Conservation (phyloP, 2,888 invertebrate genomes). For the Acanthosepion lycidas region DNA sequence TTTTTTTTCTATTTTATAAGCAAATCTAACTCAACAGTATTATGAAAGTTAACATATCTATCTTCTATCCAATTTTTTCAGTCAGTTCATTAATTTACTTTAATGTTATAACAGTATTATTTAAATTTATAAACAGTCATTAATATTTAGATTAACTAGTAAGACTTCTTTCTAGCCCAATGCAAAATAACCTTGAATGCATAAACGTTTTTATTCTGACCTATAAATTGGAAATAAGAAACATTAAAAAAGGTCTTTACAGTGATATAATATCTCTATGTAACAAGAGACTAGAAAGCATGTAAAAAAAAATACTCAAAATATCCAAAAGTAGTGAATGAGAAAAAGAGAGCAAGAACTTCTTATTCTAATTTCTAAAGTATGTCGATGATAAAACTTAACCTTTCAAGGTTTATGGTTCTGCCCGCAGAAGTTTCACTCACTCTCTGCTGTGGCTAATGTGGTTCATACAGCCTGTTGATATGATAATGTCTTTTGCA, state of each 20-base stretch:
- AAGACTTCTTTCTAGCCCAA: background rate
- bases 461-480: background rate
- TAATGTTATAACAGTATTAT: background rate
- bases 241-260: background rate
- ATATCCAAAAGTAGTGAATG: background rate
- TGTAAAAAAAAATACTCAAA: background rate
- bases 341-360: background rate
- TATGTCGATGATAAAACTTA: background rate
- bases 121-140: background rate
- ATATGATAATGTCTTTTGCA: constrained; percentile 12
- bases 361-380: background rate
- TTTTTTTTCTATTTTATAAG: no score
- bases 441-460: background rate
- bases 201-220: background rate
- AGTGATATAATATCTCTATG: background rate
- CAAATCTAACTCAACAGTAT: no score
- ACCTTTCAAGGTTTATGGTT: background rate
- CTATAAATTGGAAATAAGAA: background rate
- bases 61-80: background rate
- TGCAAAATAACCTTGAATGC: background rate
- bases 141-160: background rate
- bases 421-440: background rate
- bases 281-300: background rate
- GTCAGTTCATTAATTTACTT: background rate
- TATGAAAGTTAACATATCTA: no score